Evolutionary conservation across 2,113 vertebrate species (phyloP), one percentile per base, ranked within the genome.

Genomic region (Suricata suricatta): DNA sequence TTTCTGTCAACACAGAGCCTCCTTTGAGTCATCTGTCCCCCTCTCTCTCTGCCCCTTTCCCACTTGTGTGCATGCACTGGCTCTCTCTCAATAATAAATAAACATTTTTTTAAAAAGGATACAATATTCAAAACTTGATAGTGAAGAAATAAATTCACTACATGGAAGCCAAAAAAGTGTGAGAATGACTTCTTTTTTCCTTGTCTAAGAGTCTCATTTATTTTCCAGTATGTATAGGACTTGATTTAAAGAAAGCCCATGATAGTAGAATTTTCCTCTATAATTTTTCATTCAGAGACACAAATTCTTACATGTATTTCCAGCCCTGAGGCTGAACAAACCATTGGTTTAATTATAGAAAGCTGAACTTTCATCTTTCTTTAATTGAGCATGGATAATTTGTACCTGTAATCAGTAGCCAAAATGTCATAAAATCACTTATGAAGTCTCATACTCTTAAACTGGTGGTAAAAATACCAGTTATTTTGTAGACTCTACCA

Each of bases 271-370:
- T 94, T 94, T 95, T 86, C 71, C 92, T 86, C 81, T 60, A 79
- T 84, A 35, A 0, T 15, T 4, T 74, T 84, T 54, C 54, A 16
- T 85, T 57, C 6, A 74, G 72, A 93, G 69, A 74, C 27, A 33
- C 17, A 88, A 60, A 89, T 88, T 19, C 50, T 14, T 94, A 86
- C 41, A 77, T 95, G 44, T 74, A 64, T 95, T 95, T 84, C 19
- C 17, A 82, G 81, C 92, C 90, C 63, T 0, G 71, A 97, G 88
- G 41, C 96, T 69, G 94, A 89, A 57, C 90, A 84, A 44, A 68
- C 86, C 96, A 69, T 66, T 96, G 77, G 57, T 95, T 92, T 91
- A 85, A 90, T 93, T 93, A 90, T 83, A 64, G 95, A 96, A 91
- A 80, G 72, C 29, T 93, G 93, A 97, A 87, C 90, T 88, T 97